A percentile compares a stretch with the other conserved stretches of the same genome.
Conservation (phyloP, 2,888 invertebrate genomes). For the Azorinus chamasolen region DNA sequence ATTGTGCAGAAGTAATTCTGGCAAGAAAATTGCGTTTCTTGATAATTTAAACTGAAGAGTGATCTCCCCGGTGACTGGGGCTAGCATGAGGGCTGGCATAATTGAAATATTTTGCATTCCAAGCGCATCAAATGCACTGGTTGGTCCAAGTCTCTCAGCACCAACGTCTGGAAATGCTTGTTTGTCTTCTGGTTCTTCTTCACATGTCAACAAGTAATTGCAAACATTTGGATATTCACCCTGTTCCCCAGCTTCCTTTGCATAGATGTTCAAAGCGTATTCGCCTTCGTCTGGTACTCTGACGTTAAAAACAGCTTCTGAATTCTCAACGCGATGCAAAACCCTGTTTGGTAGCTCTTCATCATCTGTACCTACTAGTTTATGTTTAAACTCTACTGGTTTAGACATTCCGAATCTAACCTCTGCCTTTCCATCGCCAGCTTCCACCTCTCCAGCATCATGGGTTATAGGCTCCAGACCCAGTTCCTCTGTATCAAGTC, state of each 20-base stretch:
- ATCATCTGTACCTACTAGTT: constrained; percentile 71
- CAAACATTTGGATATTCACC: constrained; percentile 78
- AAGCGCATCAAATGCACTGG: constrained; percentile 58
- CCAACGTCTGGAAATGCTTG: constrained; percentile 68
- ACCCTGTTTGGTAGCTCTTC: constrained; percentile 69
- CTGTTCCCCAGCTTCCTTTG: constrained; percentile 67
- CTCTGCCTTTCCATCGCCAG: constrained; percentile 78
- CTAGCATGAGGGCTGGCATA: constrained; percentile 64
- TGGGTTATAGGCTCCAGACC: constrained; percentile 78
- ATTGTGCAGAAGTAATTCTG: constrained; percentile 57
- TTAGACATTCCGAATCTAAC: constrained; percentile 76
- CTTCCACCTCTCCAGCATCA: constrained; percentile 72
- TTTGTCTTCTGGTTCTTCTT: constrained; percentile 70
- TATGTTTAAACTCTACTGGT: constrained; percentile 73
- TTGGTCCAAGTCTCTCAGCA: constrained; percentile 64
- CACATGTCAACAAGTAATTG: constrained; percentile 78
- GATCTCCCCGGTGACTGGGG: constrained; percentile 60
- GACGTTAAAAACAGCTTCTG: constrained; percentile 73
- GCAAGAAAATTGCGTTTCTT: constrained; percentile 50
- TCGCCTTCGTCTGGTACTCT: constrained; percentile 77
- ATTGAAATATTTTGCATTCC: constrained; percentile 66
- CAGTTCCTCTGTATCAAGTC: constrained; percentile 73
- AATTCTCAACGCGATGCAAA: constrained; percentile 71
- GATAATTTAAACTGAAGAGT: constrained; percentile 61
- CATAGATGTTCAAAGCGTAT: constrained; percentile 81